Evolutionary conservation across 2,797 vertebrate genomes (phyloP).

Genomic region (Triplophysa bombifrons): DNA sequence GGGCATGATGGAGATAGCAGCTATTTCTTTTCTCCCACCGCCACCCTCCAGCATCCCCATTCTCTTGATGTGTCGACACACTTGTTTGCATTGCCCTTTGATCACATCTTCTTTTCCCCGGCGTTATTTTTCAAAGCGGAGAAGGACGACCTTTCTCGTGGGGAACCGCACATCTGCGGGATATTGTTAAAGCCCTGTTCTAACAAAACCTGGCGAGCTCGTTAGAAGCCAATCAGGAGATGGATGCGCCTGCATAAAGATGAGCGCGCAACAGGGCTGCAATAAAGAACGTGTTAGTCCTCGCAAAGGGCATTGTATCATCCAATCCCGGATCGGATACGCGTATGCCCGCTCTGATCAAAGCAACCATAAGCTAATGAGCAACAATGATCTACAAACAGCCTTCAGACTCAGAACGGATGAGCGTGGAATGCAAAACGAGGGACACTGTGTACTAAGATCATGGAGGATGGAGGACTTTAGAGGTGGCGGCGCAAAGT

Average conservation of each 20-base stretch:
- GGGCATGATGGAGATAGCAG: conserved; percentile 10
- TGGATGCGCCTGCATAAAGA: conserved; percentile 9
- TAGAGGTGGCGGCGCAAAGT: conserved; percentile 45
- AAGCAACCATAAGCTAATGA: conserved; percentile 30
- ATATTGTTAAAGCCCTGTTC: conserved; percentile 24
- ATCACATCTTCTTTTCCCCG: conserved; percentile 20
- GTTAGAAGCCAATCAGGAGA: conserved; percentile 25
- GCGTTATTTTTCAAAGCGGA: conserved; percentile 30
- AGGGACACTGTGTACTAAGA: conserved; percentile 1
- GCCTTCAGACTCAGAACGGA: neutral
- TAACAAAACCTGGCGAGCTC: conserved; percentile 24
- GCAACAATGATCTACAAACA: conserved; percentile 12
- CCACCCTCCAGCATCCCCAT: neutral
- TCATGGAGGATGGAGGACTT: conserved; percentile 40
- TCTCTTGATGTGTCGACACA: conserved; percentile 16
- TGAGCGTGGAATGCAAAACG: neutral
- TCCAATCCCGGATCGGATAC: neutral
- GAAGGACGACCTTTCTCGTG: neutral
- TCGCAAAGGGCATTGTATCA: conserved; percentile 1
- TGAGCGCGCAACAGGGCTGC: conserved; percentile 14
- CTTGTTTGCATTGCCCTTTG: conserved; percentile 34
- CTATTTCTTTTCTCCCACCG: neutral
- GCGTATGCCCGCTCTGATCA: conserved; percentile 15
- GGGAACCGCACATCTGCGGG: neutral
- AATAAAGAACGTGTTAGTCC: neutral